phyloP scores from a whole-genome alignment of 2,888 invertebrate species.

The Acheta domesticus region DNA sequence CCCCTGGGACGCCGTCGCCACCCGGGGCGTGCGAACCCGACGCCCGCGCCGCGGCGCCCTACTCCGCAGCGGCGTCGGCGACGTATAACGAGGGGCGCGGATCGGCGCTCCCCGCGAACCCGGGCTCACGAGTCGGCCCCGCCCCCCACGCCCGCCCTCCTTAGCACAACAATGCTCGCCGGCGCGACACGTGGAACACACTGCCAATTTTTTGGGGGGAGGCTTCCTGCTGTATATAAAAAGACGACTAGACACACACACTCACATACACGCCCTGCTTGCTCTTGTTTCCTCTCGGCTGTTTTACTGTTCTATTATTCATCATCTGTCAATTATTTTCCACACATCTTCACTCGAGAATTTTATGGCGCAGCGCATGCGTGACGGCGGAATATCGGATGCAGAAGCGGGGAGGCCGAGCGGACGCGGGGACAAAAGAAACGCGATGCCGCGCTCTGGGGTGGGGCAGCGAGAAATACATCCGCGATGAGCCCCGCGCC shows the following conservation, averaged over 20 bases:
- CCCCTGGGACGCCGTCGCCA: too few species aligned
- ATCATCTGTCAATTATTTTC: conserved; percentile 25
- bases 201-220: conserved; percentile 2
- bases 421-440: background rate
- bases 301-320: conserved; percentile 21
- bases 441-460: background rate
- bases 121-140: background rate
- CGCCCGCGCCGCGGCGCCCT: background rate
- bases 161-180: conserved; percentile 29
- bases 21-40: too few species aligned
- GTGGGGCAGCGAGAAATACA: background rate
- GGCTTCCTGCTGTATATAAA: background rate
- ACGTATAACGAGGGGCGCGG: background rate
- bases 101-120: background rate
- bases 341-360: conserved; percentile 18
- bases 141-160: conserved; percentile 22
- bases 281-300: background rate
- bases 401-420: background rate
- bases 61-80: background rate
- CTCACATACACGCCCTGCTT: too few species aligned
- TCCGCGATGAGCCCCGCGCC: background rate
- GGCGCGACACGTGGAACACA: background rate
- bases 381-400: background rate
- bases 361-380: background rate
- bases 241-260: background rate